Base-by-base conservation (phyloP, 2,888 invertebrate species). In the Zhuqinia jingwanae region DNA sequence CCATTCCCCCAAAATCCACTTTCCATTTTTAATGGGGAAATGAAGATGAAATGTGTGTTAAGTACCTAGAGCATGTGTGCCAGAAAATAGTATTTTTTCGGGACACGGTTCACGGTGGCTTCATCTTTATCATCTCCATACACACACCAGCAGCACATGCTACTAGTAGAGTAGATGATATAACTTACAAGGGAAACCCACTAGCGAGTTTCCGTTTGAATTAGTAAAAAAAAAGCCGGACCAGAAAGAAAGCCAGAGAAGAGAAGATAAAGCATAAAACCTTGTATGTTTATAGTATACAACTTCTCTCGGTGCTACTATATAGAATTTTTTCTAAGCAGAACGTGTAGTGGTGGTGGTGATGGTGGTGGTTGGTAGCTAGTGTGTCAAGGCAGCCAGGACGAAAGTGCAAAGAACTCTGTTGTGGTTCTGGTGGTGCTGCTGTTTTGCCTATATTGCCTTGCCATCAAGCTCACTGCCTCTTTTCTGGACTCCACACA, bases 361-460 rank as follows among this genome's bases (percentile, higher is more conserved):
- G n/a, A n/a, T n/a, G n/a, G n/a, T n/a, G n/a, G n/a, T n/a, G n/a
- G n/a, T n/a, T n/a, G 36, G 84, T 79, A 60, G 65, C 73, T 60
- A 85, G 79, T 85, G 58, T 85, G 85, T 85, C 85, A 85, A 85
- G 85, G 85, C 85, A 85, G 85, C 85, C 70, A 80, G 85, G 85
- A 85, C 85, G 76, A 85, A 80, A 85, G 85, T 75, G 80, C 80
- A 85, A 85, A 73, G 85, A 85, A 85, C 85, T 85, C 80, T 85
- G 68, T 76, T 15, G 53, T 77, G 77, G 77, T 56, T 56, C 76
- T 50, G 77, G 60, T 58, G n/a, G n/a, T n/a, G 78, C 65, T 60
- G 53, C 27, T 20, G 25, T n/a, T n/a, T 73, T 73, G 25, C 22
- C 25, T 50, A 22, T 42, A 5, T 13, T n/a, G 30, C 73, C 20